A percentile compares a stretch with the other conserved stretches of the same genome.
Evolutionary conservation across 2,113 vertebrate species (phyloP).

Genomic region (Columba livia): DNA sequence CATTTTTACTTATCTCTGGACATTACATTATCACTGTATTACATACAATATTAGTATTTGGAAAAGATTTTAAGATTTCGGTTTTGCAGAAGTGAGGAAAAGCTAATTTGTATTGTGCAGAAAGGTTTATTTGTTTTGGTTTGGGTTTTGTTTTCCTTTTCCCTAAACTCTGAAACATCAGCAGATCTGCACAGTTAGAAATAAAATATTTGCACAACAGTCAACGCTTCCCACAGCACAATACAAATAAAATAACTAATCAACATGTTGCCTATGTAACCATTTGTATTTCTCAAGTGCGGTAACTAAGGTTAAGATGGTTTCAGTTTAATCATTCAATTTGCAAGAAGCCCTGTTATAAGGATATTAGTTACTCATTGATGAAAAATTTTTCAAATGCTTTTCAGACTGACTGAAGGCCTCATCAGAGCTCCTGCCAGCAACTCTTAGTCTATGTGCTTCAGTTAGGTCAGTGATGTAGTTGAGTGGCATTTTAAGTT

Average conservation of each 20-base stretch:
- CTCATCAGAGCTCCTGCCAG: neutral
- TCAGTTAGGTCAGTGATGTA: neutral
- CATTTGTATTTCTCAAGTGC: neutral
- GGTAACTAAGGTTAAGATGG: neutral
- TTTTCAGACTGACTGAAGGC: neutral
- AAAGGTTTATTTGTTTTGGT: neutral
- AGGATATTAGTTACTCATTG: neutral
- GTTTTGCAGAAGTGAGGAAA: neutral
- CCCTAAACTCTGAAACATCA: neutral
- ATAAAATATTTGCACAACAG: neutral
- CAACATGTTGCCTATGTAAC: neutral
- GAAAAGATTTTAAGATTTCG: neutral
- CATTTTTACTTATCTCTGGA: neutral
- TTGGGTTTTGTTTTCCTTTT: neutral
- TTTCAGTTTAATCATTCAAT: neutral
- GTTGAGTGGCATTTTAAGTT: neutral
- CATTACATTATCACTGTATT: neutral
- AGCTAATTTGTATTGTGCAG: neutral
- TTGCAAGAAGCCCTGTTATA: neutral
- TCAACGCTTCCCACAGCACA: neutral
- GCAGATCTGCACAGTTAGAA: neutral
- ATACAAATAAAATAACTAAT: neutral
- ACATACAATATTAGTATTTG: neutral
- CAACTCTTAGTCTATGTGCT: neutral
- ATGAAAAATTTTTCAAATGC: neutral